Conservation (phyloP, 2,113 vertebrate species). For the Plotosus lineatus region DNA sequence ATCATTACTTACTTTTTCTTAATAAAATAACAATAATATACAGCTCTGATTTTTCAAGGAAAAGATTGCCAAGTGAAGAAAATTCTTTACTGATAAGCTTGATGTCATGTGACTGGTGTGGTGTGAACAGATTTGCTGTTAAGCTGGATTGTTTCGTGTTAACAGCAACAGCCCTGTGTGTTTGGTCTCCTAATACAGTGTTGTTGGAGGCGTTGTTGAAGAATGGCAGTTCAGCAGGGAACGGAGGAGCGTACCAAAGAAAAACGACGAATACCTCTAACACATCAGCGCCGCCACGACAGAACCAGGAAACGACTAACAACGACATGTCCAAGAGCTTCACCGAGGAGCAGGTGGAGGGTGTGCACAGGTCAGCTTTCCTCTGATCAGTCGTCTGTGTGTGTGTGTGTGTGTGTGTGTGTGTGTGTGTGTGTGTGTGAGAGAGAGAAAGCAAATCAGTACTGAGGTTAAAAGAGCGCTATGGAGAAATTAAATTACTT, state of each 20-base stretch:
- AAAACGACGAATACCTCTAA: constrained; percentile 71
- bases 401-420: constrained; percentile 14
- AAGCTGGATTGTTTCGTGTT: not conserved
- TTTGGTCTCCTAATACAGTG: constrained; percentile 62
- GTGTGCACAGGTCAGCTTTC: constrained; percentile 82
- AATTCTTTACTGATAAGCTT: not conserved
- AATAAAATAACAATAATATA: too few species aligned
- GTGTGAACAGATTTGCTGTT: not conserved
- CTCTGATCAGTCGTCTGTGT: not conserved
- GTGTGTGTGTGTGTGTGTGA: constrained; percentile 2
- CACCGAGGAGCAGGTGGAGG: constrained; percentile 89
- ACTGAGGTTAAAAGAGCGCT: too few species aligned
- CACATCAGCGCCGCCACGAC: constrained; percentile 65
- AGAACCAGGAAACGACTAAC: constrained; percentile 61
- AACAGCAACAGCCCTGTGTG: too few species aligned
- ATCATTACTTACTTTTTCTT: too few species aligned
- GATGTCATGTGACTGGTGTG: not conserved
- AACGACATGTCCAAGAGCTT: constrained; percentile 81
- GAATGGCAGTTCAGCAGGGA: constrained; percentile 86
- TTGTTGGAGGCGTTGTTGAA: constrained; percentile 85
- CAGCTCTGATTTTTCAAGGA: too few species aligned
- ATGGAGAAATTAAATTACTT: too few species aligned
- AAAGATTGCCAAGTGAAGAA: too few species aligned
- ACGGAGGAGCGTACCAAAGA: constrained; percentile 73
- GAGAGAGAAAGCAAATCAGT: not conserved